Evolutionary conservation across 1,140 invertebrate species (phyloP).

Genomic region (Plectrocnemia conspersa): DNA sequence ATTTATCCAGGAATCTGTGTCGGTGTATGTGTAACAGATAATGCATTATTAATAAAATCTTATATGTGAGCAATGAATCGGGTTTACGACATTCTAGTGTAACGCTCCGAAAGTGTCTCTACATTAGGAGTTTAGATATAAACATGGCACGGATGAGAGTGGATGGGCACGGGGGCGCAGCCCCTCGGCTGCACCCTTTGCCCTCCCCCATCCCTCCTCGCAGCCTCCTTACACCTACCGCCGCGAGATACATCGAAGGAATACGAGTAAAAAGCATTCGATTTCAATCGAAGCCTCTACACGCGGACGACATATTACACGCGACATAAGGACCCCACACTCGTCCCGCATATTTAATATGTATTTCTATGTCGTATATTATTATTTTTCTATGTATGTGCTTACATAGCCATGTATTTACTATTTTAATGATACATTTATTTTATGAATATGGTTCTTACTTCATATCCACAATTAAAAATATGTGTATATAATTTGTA

Average conservation of each 20-base stretch:
- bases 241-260: slow-evolving; percentile 26
- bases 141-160: slow-evolving; percentile 17
- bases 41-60: too few species aligned
- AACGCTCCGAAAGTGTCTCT: slow-evolving; percentile 17
- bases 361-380: neutral
- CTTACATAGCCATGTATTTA: too few species aligned
- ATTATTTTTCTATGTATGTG: too few species aligned
- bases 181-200: neutral
- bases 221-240: neutral
- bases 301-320: slow-evolving; percentile 34
- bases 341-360: neutral
- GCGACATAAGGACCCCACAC: neutral
- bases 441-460: too few species aligned
- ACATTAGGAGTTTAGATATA: slow-evolving; percentile 32
- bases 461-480: too few species aligned
- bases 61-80: too few species aligned
- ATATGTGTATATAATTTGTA: too few species aligned
- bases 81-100: neutral
- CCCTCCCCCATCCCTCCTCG: neutral
- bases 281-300: slow-evolving; percentile 36
- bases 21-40: too few species aligned
- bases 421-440: too few species aligned
- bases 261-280: slow-evolving; percentile 37
- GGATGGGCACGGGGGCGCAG: neutral
- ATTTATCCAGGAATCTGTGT: too few species aligned